phyloP scores from a whole-genome alignment of 2,113 vertebrate genomes.

The Nothocercus julius region DNA sequence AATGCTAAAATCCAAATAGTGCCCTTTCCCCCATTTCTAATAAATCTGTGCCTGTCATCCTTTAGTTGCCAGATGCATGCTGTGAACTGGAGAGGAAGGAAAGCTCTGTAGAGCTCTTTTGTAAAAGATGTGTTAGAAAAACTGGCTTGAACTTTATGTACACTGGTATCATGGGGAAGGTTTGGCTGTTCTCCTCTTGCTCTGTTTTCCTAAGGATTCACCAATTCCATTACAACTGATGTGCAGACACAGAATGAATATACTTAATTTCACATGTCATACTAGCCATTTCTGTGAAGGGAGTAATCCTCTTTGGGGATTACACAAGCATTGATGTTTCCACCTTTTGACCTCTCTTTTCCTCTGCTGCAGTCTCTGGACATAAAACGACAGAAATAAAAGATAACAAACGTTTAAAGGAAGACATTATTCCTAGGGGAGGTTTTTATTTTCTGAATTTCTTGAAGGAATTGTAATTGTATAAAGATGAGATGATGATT shows the following conservation, averaged over 20 bases:
- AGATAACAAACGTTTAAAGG: slow-evolving; percentile 6
- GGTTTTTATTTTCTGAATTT: background rate
- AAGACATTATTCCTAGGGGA: background rate
- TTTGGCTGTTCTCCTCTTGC: background rate
- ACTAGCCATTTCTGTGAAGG: slow-evolving; percentile 19
- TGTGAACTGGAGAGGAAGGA: background rate
- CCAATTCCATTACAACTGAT: slow-evolving; percentile 30
- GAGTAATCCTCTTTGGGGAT: slow-evolving; percentile 55
- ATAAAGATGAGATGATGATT: background rate
- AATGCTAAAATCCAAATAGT: background rate
- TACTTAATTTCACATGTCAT: slow-evolving; percentile 60
- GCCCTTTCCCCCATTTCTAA: background rate
- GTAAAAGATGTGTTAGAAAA: background rate
- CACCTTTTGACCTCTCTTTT: slow-evolving; percentile 62
- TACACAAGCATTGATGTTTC: slow-evolving; percentile 51
- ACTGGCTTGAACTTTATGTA: background rate
- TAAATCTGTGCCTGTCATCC: background rate
- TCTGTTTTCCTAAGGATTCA: slow-evolving; percentile 36
- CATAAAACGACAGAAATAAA: slow-evolving; percentile 18
- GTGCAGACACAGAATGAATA: slow-evolving; percentile 39
- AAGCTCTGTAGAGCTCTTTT: background rate
- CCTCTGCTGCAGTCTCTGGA: background rate
- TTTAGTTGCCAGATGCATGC: background rate
- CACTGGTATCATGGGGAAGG: background rate
- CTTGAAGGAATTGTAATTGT: background rate